Evolutionary conservation across 1,140 invertebrate genomes (phyloP).

Genomic region (Bilobella aurantiaca): DNA sequence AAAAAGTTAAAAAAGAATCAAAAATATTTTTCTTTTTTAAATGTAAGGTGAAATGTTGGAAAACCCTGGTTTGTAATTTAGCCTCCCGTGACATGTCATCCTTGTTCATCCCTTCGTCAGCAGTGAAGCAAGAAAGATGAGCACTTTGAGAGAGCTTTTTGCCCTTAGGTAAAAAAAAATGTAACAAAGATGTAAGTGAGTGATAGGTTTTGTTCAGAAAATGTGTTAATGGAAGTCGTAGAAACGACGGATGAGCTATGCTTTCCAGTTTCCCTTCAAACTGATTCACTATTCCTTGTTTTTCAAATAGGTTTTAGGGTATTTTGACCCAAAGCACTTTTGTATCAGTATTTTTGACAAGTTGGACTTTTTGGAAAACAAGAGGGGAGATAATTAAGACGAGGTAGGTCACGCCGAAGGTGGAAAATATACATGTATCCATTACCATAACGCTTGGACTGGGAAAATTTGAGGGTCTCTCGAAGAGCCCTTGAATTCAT

Average conservation of each 20-base stretch:
- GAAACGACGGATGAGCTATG: neutral
- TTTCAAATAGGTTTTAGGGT: too few species aligned
- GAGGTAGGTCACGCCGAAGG: constrained; percentile 1
- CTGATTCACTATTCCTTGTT: too few species aligned
- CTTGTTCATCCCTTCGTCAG: neutral
- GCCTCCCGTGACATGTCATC: constrained; percentile 5
- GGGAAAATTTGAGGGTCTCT: neutral
- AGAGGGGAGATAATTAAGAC: constrained; percentile 1
- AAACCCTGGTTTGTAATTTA: constrained; percentile 6
- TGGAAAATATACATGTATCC: neutral
- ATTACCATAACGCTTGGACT: neutral
- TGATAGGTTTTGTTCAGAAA: constrained; percentile 2
- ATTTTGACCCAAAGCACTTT: too few species aligned
- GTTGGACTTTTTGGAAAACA: constrained; percentile 2
- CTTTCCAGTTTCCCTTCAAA: neutral
- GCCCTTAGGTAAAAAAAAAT: neutral
- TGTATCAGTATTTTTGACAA: neutral
- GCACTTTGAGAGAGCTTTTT: neutral
- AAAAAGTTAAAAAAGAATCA: too few species aligned
- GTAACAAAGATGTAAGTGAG: constrained; percentile 1
- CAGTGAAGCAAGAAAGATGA: neutral
- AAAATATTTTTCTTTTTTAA: neutral
- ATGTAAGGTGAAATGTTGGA: neutral
- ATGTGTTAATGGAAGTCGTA: constrained; percentile 7
- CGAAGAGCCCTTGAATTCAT: too few species aligned